These are phyloP conservation scores for Lineus longissimus DNA, from an alignment of 1,140 invertebrate genomes.

Conservation along the genomic window DNA sequence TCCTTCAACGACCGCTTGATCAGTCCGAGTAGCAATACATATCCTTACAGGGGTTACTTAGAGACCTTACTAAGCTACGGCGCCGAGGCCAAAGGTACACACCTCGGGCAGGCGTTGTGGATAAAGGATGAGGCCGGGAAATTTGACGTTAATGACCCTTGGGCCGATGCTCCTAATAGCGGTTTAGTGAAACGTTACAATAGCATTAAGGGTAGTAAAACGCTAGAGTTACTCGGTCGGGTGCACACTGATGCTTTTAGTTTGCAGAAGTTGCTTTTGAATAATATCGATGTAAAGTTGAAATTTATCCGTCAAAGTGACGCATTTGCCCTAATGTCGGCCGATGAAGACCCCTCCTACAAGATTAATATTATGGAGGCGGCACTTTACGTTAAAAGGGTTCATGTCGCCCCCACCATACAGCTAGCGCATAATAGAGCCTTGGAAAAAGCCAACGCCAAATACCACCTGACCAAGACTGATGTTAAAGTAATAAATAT, in stretches of 20 bases:
- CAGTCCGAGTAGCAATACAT: background rate
- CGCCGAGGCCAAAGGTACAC: background rate
- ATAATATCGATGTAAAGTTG: background rate
- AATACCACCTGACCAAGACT: background rate
- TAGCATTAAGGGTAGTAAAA: background rate
- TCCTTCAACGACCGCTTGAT: background rate
- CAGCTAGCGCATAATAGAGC: background rate
- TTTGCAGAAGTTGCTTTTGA: background rate
- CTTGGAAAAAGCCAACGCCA: background rate
- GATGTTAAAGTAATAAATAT: background rate
- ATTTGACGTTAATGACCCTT: background rate
- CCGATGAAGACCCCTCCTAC: background rate
- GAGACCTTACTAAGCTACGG: background rate
- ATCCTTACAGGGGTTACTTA: background rate
- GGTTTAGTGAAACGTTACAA: background rate
- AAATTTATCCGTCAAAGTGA: background rate
- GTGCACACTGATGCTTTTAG: background rate
- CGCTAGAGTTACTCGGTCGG: background rate
- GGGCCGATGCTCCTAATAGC: background rate
- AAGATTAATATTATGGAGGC: background rate
- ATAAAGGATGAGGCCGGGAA: background rate
- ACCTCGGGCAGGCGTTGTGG: background rate
- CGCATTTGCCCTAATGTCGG: constrained; percentile 1
- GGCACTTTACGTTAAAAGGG: background rate
- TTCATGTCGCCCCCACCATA: background rate